These are phyloP conservation scores for Hydrolagus colliei DNA, from an alignment of 2,797 vertebrate species.

Conservation along the genomic window DNA sequence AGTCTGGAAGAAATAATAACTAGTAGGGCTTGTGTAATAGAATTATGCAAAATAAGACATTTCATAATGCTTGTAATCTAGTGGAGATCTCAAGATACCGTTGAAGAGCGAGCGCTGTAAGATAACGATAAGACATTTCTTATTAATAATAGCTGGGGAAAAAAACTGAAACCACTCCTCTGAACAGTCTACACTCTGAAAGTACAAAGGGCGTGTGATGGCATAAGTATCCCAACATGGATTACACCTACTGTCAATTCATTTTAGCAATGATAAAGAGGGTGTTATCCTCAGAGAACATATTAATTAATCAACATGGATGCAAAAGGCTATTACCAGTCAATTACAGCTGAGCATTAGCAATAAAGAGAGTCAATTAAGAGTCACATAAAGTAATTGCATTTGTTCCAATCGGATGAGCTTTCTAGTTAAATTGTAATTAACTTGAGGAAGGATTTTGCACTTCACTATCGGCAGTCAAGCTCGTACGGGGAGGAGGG, in stretches of 20 bases:
- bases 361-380: constrained; percentile 41
- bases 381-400: constrained; percentile 41
- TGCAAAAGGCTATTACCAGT: constrained; percentile 39
- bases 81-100: no score
- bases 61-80: no score
- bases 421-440: constrained; percentile 41
- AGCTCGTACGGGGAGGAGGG: constrained; percentile 32
- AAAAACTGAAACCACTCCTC: not conserved
- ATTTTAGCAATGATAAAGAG: constrained; percentile 31
- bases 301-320: constrained; percentile 39
- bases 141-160: not conserved
- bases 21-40: no score
- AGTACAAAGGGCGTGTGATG: not conserved
- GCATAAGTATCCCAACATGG: constrained; percentile 7
- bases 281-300: constrained; percentile 24
- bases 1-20: no score
- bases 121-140: not conserved
- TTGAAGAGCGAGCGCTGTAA: no score
- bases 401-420: constrained; percentile 40
- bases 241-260: constrained; percentile 25
- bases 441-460: constrained; percentile 35
- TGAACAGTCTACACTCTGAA: not conserved
- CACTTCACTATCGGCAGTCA: constrained; percentile 34
- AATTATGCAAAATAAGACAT: no score
- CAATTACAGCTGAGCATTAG: constrained; percentile 40